Evolutionary conservation across 2,888 invertebrate species (phyloP).

Genomic region (Philopedon plagiatum): DNA sequence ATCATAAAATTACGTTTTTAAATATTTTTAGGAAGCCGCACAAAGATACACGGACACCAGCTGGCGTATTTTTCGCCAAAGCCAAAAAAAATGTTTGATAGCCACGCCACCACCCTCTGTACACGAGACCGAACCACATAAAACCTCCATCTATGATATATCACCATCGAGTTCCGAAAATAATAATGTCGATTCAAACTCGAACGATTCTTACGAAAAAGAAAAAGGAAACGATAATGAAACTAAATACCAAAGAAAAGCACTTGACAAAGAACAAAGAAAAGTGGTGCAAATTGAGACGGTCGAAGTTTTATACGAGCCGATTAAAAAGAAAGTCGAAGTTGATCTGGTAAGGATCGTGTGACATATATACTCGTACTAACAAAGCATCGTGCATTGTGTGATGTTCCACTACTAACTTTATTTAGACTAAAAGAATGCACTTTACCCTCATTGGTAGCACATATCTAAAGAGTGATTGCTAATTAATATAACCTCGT

Average conservation of each 20-base stretch:
- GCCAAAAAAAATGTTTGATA: slow-evolving; percentile 53
- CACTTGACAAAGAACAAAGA: slow-evolving; percentile 33
- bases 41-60: slow-evolving; percentile 82
- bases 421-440: neutral
- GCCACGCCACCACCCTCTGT: slow-evolving; percentile 17
- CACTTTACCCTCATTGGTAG: neutral
- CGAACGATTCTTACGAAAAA: slow-evolving; percentile 33
- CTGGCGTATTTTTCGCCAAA: slow-evolving; percentile 80
- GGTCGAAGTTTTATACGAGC: slow-evolving; percentile 64
- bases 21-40: slow-evolving; percentile 73
- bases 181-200: slow-evolving; percentile 32
- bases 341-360: slow-evolving; percentile 62
- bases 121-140: slow-evolving; percentile 34
- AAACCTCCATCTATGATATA: slow-evolving; percentile 33
- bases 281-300: slow-evolving; percentile 63
- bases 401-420: slow-evolving; percentile 3
- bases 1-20: slow-evolving; percentile 2
- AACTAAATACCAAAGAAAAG: slow-evolving; percentile 17
- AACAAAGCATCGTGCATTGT: slow-evolving; percentile 16
- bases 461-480: too few species aligned
- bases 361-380: slow-evolving; percentile 28
- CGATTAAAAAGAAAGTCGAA: slow-evolving; percentile 59
- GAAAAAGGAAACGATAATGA: slow-evolving; percentile 25
- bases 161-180: slow-evolving; percentile 28
- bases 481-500: too few species aligned